Evolutionary conservation across 2,113 vertebrate genomes (phyloP).

Genomic region (Platycercus adscitus): DNA sequence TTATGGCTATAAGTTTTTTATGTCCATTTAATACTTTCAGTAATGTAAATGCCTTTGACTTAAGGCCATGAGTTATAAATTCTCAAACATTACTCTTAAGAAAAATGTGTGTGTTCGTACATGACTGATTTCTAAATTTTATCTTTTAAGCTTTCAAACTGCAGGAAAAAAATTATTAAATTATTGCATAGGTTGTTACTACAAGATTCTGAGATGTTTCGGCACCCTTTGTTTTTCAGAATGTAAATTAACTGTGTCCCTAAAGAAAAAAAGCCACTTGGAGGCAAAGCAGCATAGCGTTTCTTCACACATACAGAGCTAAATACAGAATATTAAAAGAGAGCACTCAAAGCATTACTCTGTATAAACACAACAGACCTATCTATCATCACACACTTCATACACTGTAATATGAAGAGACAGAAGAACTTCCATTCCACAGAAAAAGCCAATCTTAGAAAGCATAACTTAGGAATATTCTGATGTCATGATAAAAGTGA

Average conservation of each 20-base stretch:
- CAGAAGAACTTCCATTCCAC: neutral
- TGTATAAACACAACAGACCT: neutral
- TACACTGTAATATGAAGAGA: neutral
- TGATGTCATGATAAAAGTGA: neutral
- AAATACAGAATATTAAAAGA: neutral
- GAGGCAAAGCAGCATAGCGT: neutral
- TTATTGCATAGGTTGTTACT: neutral
- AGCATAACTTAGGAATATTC: slow-evolving; percentile 19
- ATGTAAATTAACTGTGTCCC: neutral
- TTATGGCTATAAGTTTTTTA: neutral
- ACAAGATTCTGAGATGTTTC: neutral
- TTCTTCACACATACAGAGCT: neutral
- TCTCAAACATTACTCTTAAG: neutral
- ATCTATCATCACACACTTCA: neutral
- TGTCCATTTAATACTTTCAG: neutral
- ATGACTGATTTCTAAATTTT: neutral
- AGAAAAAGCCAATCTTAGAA: neutral
- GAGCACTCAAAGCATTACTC: neutral
- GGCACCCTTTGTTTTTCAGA: neutral
- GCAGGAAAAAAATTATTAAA: neutral
- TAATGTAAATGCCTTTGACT: slow-evolving; percentile 36
- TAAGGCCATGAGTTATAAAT: neutral
- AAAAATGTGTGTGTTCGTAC: neutral
- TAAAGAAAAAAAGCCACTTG: neutral
- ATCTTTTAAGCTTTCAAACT: neutral